Base-by-base conservation (phyloP, 2,888 invertebrate genomes). In the Lydus trimaculatus region DNA sequence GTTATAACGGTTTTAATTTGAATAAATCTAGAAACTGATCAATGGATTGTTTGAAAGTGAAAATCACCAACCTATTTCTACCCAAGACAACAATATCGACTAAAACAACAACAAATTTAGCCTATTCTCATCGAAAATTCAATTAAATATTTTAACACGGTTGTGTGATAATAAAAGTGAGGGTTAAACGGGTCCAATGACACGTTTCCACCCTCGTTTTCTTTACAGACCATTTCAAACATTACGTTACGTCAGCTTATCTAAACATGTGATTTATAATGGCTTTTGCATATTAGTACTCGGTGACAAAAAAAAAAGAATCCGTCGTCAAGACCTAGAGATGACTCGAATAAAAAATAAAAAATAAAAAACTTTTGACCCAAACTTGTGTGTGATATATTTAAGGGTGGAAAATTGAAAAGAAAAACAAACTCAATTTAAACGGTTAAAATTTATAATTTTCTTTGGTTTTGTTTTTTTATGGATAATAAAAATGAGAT, bases 191-290 rank as follows among this genome's bases (percentile, higher is more conserved):
- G 58, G 70, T 67, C 68, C 65, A 68, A 72, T 70, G 72, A 72
- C 73, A 70, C 70, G 61, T 73, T 70, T 69, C 23, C 64, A 72
- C 73, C 73, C 71, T 70, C 71, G 68, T 71, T 70, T 73, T 73
- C 72, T 72, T 75, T 68, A 73, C 72, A 69, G 72, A 59, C 70
- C 73, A 72, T 73, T 73, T 73, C 72, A 68, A 73, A 73, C 69
- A 71, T 69, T 69, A 71, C 62, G 67, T 70, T 67, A 72, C 67
- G 72, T 73, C 72, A 67, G 71, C 69, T 73, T 72, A 73, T 73
- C 73, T 72, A 72, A 72, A 73, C 67, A 72, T 66, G 67, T 73
- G 75, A 76, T 76, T 72, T 75, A 74, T 76, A 75, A 76, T 73
- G 73, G 70, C 65, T 65, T 64, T 60, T 67, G 66, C 64, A 62